These are phyloP conservation scores for Dasyornis broadbenti DNA, from an alignment of 2,113 vertebrate genomes.

Conservation along the genomic window DNA sequence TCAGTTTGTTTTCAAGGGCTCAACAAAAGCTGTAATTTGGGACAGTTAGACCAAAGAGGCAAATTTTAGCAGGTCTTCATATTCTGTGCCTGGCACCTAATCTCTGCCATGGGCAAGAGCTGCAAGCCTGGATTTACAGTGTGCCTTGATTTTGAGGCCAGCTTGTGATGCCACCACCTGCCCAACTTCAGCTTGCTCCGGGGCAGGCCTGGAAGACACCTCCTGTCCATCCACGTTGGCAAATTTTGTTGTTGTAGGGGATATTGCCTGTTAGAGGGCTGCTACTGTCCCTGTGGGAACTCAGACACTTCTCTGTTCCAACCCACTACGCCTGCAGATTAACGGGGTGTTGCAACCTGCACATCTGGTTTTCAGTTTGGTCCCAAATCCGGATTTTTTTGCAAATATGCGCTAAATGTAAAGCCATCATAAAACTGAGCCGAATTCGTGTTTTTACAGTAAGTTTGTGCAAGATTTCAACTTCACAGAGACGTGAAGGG, in stretches of 20 bases:
- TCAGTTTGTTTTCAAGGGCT: not conserved
- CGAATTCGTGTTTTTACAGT: not conserved
- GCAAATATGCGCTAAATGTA: rapidly evolving
- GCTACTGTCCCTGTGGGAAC: not conserved
- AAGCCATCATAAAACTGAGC: not conserved
- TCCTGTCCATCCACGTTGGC: rapidly evolving
- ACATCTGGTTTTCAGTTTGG: not conserved
- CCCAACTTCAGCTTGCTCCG: not conserved
- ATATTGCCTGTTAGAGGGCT: not conserved
- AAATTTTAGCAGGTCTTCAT: not conserved
- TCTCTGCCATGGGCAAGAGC: not conserved
- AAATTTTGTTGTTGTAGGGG: not conserved
- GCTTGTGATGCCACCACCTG: not conserved
- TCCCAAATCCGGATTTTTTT: not conserved
- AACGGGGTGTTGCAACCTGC: not conserved
- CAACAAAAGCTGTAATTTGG: not conserved
- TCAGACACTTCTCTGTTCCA: not conserved
- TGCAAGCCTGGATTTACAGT: not conserved
- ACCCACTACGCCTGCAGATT: rapidly evolving
- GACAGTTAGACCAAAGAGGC: not conserved
- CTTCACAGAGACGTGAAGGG: not conserved
- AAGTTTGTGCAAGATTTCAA: not conserved
- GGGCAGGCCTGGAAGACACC: not conserved
- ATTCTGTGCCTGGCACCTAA: not conserved
- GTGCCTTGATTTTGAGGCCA: not conserved